Percentiles rank a stretch among this genome's conserved stretches.
phyloP scores from a whole-genome alignment of 2,888 invertebrate genomes.

The Tenthredo notha region DNA sequence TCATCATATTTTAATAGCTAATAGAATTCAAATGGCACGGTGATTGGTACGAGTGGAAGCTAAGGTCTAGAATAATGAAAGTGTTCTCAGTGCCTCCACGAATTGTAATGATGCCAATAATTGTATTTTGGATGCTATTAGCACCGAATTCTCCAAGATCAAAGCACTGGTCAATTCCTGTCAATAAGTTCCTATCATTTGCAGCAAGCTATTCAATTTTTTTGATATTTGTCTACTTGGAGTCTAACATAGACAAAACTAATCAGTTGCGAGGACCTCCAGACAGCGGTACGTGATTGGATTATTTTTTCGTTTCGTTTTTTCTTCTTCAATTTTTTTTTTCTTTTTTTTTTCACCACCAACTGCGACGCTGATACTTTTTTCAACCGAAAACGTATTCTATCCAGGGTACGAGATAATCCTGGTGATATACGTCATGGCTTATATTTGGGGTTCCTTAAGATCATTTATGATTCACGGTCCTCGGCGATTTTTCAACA shows the following conservation, averaged over 20 bases:
- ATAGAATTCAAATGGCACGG: slow-evolving; percentile 86
- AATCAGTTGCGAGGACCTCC: slow-evolving; percentile 82
- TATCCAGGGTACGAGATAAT: slow-evolving; percentile 70
- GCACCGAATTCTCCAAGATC: slow-evolving; percentile 78
- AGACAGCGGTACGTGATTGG: slow-evolving; percentile 78
- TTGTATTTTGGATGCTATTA: slow-evolving; percentile 77
- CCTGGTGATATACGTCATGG: slow-evolving; percentile 80
- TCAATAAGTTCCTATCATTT: slow-evolving; percentile 87
- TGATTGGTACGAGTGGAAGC: slow-evolving; percentile 82
- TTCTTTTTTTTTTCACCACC: no score
- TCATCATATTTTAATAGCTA: slow-evolving; percentile 68
- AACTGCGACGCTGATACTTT: neutral
- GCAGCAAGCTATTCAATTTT: slow-evolving; percentile 85
- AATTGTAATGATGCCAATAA: slow-evolving; percentile 78
- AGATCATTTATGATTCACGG: slow-evolving; percentile 82
- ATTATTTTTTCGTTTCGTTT: slow-evolving; percentile 17
- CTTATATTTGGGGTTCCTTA: slow-evolving; percentile 81
- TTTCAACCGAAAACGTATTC: slow-evolving; percentile 22
- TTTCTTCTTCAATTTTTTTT: neutral
- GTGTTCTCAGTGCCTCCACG: slow-evolving; percentile 75
- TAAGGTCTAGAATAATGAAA: slow-evolving; percentile 78
- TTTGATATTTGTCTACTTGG: slow-evolving; percentile 82
- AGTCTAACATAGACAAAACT: slow-evolving; percentile 82
- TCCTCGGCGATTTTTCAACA: slow-evolving; percentile 80
- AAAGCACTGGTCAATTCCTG: slow-evolving; percentile 82